A percentile compares a stretch with the other conserved stretches of the same genome.
phyloP scores from a whole-genome alignment of 2,888 invertebrate species.

The Osmoderma eremita region DNA sequence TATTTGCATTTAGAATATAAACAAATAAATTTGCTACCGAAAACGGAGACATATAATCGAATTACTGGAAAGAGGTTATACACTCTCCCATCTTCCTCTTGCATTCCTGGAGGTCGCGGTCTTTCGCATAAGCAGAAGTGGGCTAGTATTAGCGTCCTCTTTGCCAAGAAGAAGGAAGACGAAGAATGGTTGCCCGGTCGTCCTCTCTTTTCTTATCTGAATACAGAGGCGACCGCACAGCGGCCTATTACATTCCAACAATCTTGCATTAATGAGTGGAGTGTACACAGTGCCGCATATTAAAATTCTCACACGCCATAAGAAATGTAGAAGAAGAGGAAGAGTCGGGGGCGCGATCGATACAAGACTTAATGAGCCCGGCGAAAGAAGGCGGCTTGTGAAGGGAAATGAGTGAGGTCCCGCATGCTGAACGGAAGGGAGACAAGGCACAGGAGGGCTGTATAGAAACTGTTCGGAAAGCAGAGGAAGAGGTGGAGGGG shows the following conservation, averaged over 20 bases:
- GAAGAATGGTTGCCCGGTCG: constrained; percentile 15
- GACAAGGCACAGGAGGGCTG: constrained; percentile 19
- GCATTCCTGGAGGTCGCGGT: neutral
- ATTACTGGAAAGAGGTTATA: constrained; percentile 11
- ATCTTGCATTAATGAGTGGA: constrained; percentile 62
- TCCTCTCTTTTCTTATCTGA: constrained; percentile 32
- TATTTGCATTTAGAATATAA: constrained; percentile 31
- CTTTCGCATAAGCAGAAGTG: constrained; percentile 8
- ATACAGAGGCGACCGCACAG: constrained; percentile 33
- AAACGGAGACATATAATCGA: constrained; percentile 33
- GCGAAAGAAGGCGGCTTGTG: constrained; percentile 60
- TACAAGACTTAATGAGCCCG: constrained; percentile 61
- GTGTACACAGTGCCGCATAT: constrained; percentile 61
- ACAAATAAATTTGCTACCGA: constrained; percentile 31
- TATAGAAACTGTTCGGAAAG: constrained; percentile 10
- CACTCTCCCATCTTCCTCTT: constrained; percentile 11
- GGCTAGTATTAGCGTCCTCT: constrained; percentile 5
- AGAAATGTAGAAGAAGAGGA: constrained; percentile 59
- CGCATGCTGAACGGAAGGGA: constrained; percentile 34
- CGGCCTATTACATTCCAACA: constrained; percentile 57
- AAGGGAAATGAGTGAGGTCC: constrained; percentile 52
- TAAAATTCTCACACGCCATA: constrained; percentile 62
- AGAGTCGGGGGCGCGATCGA: constrained; percentile 56
- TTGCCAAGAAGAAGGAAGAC: constrained; percentile 14
- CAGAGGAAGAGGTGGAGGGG: constrained; percentile 30